Evolutionary conservation across 2,113 vertebrate genomes (phyloP), one percentile per base, ranked within the genome.

Genomic region (Quiscalus mexicanus): DNA sequence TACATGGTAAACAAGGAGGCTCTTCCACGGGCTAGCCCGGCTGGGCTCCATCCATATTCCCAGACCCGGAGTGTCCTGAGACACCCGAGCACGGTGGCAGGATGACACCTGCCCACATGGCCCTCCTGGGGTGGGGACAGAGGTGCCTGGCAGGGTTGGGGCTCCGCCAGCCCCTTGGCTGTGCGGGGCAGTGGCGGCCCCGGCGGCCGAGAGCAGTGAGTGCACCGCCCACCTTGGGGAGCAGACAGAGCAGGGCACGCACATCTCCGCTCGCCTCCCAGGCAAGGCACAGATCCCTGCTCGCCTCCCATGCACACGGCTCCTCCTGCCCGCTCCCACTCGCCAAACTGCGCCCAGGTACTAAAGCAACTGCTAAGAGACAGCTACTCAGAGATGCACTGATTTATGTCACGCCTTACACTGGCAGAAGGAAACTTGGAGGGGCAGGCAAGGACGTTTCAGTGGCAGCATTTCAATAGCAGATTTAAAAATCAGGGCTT

Each of bases 51-150:
- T 59, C 24, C 47, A 37, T 8, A 42, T 58, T 79, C 47, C 67
- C 85, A 76, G 50, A 37, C 12, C 15, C 7, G 31, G 21, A 62
- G 63, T 0, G 2, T 42, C 14, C n/a, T 20, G 12, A 58, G 56
- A 62, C 42, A 35, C 2, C 12, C 0, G 2, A 68, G 53, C 3
- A 0, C 0, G 11, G 20, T 1, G 2, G 31, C 10, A 10, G 47
- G n/a, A 17, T 7, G 4, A 5, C 1, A 42, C 25, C 11, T 62
- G 50, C 45, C 22, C 4, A 2, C 2, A 6, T 15, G 20, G 12
- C 42, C 23, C 27, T 60, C 35, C 53, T 15, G 20, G 31, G 37
- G 47, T 37, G n/a, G n/a, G 47, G 28, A 49, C 56, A n/a, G 1
- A 4, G 16, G 13, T 5, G 41, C 28, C 27, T 0, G 0, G 64